Percentiles rank a stretch among this genome's conserved stretches.
Conservation (phyloP, 2,113 vertebrate genomes). For the Daubentonia madagascariensis region DNA sequence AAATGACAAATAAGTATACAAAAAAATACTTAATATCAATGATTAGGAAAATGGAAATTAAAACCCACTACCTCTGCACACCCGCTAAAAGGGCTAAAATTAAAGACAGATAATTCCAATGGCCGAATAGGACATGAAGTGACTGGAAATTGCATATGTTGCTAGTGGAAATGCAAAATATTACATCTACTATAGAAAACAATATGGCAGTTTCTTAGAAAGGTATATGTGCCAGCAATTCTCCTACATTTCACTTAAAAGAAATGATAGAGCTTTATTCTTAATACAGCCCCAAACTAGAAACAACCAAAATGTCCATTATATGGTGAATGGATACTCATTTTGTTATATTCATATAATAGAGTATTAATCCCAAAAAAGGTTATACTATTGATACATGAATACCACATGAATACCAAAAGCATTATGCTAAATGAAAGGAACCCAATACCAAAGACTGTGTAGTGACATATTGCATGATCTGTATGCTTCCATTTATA, state of each 20-base stretch:
- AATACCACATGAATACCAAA: not conserved
- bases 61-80: not conserved
- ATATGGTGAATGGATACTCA: not conserved
- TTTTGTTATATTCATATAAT: not conserved
- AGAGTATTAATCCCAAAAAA: not conserved
- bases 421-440: not conserved
- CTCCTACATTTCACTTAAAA: not conserved
- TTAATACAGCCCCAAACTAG: not conserved
- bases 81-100: not conserved
- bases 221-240: not conserved
- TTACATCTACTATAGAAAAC: not conserved
- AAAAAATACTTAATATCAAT: not conserved
- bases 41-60: not conserved
- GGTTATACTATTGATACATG: not conserved
- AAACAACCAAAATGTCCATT: not conserved
- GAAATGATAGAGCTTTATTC: not conserved
- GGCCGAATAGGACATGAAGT: not conserved
- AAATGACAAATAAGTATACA: not conserved
- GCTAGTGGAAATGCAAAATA: not conserved
- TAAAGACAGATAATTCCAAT: not conserved
- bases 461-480: not conserved
- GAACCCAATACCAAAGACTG: not conserved
- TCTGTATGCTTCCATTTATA: not conserved
- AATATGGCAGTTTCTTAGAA: not conserved
- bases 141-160: not conserved